Percentiles rank a stretch among this genome's conserved stretches.
Evolutionary conservation across 35 echinoderm and acorn worm species (phyloP).

Genomic region (Ophioderma brevispina): DNA sequence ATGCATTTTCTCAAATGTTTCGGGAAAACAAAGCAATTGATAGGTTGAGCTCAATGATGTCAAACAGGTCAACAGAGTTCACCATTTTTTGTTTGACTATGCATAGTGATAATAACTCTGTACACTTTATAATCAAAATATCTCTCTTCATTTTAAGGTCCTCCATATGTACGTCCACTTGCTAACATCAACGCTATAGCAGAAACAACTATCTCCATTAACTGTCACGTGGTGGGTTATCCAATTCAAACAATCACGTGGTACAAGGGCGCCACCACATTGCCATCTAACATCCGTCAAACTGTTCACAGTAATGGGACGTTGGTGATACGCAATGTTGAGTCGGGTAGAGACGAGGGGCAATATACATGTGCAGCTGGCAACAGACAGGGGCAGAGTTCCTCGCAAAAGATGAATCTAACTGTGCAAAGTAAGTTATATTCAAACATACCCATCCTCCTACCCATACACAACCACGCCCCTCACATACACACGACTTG

Average conservation of each 20-base stretch:
- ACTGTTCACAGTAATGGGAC: constrained; percentile 73
- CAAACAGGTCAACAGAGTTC: too few relatives aligned
- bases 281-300: constrained; percentile 78
- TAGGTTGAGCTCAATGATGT: too few relatives aligned
- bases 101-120: too few relatives aligned
- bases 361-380: constrained; percentile 66
- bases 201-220: constrained; percentile 48
- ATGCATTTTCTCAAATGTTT: too few relatives aligned
- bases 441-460: too few relatives aligned
- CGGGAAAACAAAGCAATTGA: too few relatives aligned
- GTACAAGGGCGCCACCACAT: constrained; percentile 49
- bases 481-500: too few relatives aligned
- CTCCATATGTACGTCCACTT: constrained; percentile 76
- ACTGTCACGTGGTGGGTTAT: constrained; percentile 88
- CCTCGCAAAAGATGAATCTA: constrained; percentile 46
- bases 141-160: constrained; percentile 53
- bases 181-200: constrained; percentile 76
- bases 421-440: constrained; percentile 73
- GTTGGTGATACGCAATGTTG: constrained; percentile 63
- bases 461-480: too few relatives aligned
- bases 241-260: constrained; percentile 80
- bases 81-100: too few relatives aligned
- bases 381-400: constrained; percentile 42
- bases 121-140: too few relatives aligned
- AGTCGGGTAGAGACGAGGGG: constrained; percentile 67